A percentile compares a stretch with the other conserved stretches of the same genome.
These are phyloP conservation scores for Tapirus terrestris DNA, from an alignment of 2,113 vertebrate species.

Conservation along the genomic window DNA sequence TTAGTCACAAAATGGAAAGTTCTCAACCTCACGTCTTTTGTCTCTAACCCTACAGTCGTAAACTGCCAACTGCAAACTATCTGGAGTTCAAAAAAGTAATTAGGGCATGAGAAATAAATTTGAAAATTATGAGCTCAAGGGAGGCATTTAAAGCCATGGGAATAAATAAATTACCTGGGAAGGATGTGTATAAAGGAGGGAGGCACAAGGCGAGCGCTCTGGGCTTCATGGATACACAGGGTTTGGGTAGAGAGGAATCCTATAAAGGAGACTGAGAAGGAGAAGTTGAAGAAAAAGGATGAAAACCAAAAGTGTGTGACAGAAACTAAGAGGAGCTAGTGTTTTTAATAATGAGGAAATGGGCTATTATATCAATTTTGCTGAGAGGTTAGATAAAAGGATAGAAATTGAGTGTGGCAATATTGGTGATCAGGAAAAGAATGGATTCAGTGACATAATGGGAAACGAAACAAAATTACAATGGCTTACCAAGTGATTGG, in stretches of 20 bases:
- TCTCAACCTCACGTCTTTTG: background rate
- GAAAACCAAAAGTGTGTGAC: background rate
- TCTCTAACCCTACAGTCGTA: background rate
- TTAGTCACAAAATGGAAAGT: background rate
- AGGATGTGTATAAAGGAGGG: background rate
- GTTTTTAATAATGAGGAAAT: background rate
- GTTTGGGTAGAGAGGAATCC: background rate
- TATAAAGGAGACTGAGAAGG: background rate
- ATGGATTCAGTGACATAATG: background rate
- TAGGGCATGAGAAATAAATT: background rate
- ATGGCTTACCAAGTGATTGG: background rate
- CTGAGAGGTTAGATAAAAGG: background rate
- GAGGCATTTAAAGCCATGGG: background rate
- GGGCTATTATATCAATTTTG: background rate
- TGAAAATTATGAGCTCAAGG: background rate
- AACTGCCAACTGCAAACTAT: background rate
- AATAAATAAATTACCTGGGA: background rate
- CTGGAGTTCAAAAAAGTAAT: background rate
- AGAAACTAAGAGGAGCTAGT: background rate
- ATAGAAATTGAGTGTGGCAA: background rate
- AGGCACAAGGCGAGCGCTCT: background rate
- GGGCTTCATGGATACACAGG: background rate
- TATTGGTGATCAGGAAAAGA: background rate
- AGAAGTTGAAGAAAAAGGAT: background rate
- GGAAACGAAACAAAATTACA: background rate